Percentiles rank a stretch among this genome's conserved stretches.
phyloP scores from a whole-genome alignment of 2,113 vertebrate species.

The Hepsetus odoe region DNA sequence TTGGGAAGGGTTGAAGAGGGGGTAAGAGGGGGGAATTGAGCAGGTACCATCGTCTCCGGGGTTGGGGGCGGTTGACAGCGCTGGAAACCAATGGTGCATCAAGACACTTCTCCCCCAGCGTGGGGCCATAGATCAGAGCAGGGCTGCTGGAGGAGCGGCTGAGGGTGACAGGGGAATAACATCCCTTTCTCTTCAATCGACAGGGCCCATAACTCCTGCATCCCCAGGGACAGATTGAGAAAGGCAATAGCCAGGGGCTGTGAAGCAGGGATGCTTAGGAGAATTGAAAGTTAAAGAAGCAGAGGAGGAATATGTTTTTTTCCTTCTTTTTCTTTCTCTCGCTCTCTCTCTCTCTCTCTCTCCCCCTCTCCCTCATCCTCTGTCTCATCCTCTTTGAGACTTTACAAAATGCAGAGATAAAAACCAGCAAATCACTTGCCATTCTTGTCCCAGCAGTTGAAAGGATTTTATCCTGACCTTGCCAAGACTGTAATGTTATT shows the following conservation, averaged over 20 bases:
- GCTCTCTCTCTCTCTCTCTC: neutral
- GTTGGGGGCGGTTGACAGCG: conserved; percentile 67
- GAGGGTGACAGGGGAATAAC: conserved; percentile 99
- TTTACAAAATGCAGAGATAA: neutral
- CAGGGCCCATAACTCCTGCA: conserved; percentile 98
- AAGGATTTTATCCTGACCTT: neutral
- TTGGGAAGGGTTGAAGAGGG: conserved; percentile 41
- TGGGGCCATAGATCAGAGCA: conserved; percentile 90
- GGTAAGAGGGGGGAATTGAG: conserved; percentile 3
- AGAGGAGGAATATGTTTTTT: conserved; percentile 56
- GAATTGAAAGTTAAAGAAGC: conserved; percentile 97
- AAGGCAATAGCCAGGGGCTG: conserved; percentile 97
- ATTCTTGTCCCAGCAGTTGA: neutral
- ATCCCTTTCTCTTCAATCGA: conserved; percentile 99
- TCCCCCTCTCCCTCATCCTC: neutral
- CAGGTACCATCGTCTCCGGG: conserved; percentile 29
- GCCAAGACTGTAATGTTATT: neutral
- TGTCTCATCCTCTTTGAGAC: conserved; percentile 7
- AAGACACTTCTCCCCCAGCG: conserved; percentile 76
- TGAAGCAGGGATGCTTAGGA: conserved; percentile 94
- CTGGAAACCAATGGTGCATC: conserved; percentile 76
- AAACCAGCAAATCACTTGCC: neutral
- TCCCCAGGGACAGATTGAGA: conserved; percentile 99
- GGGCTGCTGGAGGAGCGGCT: conserved; percentile 84
- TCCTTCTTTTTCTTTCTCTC: neutral